These are phyloP conservation scores for Pseudomugil gertrudae DNA, from an alignment of 2,797 vertebrate species.

Conservation along the genomic window DNA sequence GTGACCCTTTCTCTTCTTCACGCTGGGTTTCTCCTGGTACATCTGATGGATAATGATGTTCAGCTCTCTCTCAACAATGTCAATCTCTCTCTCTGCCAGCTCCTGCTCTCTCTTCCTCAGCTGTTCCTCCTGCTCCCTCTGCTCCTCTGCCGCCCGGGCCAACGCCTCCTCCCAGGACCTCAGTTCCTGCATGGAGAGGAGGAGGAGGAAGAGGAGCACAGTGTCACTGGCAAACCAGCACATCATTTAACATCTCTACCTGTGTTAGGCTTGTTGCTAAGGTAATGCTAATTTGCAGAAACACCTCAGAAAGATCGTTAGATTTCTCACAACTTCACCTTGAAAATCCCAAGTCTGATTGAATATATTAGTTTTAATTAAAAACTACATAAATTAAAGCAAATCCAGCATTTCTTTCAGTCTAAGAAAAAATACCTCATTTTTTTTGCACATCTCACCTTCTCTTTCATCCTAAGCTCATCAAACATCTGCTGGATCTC, in stretches of 20 bases:
- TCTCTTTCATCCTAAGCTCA: slow-evolving; percentile 91
- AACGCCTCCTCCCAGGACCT: slow-evolving; percentile 91
- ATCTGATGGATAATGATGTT: slow-evolving; percentile 94
- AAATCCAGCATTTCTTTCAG: too few relatives aligned
- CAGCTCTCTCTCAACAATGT: slow-evolving; percentile 92
- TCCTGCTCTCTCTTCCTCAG: slow-evolving; percentile 90
- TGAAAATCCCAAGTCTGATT: background rate
- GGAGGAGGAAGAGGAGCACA: too few relatives aligned
- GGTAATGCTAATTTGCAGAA: slow-evolving; percentile 44
- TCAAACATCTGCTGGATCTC: slow-evolving; percentile 95
- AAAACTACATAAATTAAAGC: background rate
- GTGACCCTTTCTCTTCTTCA: slow-evolving; percentile 91
- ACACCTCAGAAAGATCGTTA: slow-evolving; percentile 37
- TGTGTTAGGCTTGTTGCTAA: slow-evolving; percentile 23
- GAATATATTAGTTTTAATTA: background rate
- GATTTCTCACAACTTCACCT: slow-evolving; percentile 23
- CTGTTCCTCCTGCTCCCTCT: slow-evolving; percentile 90
- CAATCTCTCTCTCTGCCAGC: slow-evolving; percentile 90
- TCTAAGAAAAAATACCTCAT: background rate
- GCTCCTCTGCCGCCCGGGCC: slow-evolving; percentile 88
- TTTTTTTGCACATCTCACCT: slow-evolving; percentile 78
- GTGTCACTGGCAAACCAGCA: slow-evolving; percentile 28
- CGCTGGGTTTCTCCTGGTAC: slow-evolving; percentile 91
- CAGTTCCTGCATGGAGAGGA: slow-evolving; percentile 82
- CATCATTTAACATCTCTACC: slow-evolving; percentile 47